phyloP scores from a whole-genome alignment of 2,113 vertebrate genomes.

The Limnothrissa miodon region DNA sequence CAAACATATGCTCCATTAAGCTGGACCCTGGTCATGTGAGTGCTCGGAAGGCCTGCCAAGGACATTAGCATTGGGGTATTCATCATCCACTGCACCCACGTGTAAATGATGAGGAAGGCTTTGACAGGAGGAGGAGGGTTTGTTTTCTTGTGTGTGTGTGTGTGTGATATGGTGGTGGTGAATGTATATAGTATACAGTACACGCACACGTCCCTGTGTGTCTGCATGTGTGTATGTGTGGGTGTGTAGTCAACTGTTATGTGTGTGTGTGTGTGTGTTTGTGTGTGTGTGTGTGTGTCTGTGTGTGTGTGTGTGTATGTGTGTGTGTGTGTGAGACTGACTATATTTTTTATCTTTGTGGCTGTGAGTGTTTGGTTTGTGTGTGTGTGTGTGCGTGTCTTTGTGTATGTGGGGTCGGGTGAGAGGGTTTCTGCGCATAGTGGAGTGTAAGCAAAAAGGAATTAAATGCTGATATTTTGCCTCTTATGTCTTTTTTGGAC shows the following conservation, averaged over 20 bases:
- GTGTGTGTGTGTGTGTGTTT: neutral
- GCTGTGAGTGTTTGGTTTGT: neutral
- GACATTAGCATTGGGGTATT: constrained; percentile 55
- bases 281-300: neutral
- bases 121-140: neutral
- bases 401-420: neutral
- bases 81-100: constrained; percentile 37
- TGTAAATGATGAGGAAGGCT: neutral
- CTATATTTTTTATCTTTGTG: neutral
- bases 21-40: neutral
- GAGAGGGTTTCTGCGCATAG: neutral
- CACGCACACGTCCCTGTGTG: too few species aligned
- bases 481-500: constrained; percentile 21
- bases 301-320: neutral
- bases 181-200: too few species aligned
- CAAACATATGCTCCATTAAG: constrained; percentile 22
- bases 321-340: too few species aligned
- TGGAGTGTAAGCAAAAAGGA: neutral
- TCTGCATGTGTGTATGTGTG: neutral
- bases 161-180: too few species aligned
- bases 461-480: neutral
- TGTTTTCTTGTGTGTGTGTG: neutral
- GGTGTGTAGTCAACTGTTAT: too few species aligned
- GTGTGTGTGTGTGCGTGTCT: neutral
- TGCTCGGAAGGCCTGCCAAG: constrained; percentile 37